These are phyloP conservation scores for Calliscelio sp. DNA, from an alignment of 2,888 invertebrate species.

Conservation along the genomic window DNA sequence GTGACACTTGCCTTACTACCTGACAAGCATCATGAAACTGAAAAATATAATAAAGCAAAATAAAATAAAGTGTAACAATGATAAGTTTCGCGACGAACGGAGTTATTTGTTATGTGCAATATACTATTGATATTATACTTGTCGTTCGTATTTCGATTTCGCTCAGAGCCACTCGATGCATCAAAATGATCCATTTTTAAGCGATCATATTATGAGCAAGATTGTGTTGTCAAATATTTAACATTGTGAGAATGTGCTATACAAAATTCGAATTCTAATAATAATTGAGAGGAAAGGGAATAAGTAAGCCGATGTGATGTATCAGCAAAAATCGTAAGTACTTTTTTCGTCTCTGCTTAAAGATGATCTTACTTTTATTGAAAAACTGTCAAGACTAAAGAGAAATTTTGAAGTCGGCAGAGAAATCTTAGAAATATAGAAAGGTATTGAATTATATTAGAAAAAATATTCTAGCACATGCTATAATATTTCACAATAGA, in stretches of 20 bases:
- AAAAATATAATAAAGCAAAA: conserved; percentile 9
- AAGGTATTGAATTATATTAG: background rate
- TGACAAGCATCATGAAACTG: conserved; percentile 8
- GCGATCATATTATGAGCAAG: conserved; percentile 15
- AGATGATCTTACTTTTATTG: conserved; percentile 16
- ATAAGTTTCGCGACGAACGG: background rate
- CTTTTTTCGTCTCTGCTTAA: conserved; percentile 3
- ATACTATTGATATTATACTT: background rate
- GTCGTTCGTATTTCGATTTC: background rate
- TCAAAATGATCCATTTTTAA: no score
- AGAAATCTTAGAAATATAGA: background rate
- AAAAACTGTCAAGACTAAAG: conserved; percentile 2
- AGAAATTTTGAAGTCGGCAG: background rate
- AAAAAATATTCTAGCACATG: no score
- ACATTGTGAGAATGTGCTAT: conserved; percentile 15
- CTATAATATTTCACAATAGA: no score
- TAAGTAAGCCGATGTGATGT: background rate
- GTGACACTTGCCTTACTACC: background rate
- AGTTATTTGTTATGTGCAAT: background rate
- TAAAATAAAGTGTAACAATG: background rate
- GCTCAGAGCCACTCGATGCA: no score
- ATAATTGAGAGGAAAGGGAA: background rate
- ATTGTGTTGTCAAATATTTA: conserved; percentile 28
- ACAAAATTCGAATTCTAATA: conserved; percentile 6
- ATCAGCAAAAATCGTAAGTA: conserved; percentile 3